Evolutionary conservation across 2,113 vertebrate species (phyloP).

Genomic region (Otocyon megalotis): DNA sequence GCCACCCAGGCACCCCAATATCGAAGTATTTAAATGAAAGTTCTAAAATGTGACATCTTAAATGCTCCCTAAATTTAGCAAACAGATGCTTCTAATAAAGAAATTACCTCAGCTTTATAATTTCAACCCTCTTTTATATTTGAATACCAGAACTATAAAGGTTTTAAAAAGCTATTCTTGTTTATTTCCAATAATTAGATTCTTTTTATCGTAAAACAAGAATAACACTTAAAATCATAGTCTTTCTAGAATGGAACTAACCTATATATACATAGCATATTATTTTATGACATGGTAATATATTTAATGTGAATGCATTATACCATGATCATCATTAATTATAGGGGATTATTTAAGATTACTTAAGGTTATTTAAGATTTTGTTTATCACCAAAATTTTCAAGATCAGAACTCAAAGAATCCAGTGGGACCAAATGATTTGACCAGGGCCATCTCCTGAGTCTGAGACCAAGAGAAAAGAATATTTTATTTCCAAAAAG

Average conservation of each 20-base stretch:
- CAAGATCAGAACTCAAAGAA: background rate
- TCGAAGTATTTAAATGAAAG: background rate
- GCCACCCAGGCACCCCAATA: too few species aligned
- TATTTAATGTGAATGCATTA: background rate
- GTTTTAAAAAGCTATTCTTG: background rate
- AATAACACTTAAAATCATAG: background rate
- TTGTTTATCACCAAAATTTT: conserved; percentile 14
- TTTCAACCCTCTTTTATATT: background rate
- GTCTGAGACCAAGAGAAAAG: background rate
- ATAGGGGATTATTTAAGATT: background rate
- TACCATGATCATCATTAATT: background rate
- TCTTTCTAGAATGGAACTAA: background rate
- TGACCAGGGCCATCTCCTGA: background rate
- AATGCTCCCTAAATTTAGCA: background rate
- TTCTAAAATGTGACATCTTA: background rate
- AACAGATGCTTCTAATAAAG: background rate
- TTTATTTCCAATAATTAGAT: background rate
- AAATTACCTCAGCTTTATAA: background rate
- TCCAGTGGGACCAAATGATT: background rate
- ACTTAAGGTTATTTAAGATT: background rate
- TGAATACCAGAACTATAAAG: background rate
- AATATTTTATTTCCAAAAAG: background rate
- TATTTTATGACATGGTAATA: conserved; percentile 12
- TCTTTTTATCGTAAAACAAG: conserved; percentile 7
- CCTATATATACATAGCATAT: background rate